A percentile compares a stretch with the other conserved stretches of the same genome.
phyloP scores from a whole-genome alignment of 2,888 invertebrate species.

The Neoaliturus tenellus region DNA sequence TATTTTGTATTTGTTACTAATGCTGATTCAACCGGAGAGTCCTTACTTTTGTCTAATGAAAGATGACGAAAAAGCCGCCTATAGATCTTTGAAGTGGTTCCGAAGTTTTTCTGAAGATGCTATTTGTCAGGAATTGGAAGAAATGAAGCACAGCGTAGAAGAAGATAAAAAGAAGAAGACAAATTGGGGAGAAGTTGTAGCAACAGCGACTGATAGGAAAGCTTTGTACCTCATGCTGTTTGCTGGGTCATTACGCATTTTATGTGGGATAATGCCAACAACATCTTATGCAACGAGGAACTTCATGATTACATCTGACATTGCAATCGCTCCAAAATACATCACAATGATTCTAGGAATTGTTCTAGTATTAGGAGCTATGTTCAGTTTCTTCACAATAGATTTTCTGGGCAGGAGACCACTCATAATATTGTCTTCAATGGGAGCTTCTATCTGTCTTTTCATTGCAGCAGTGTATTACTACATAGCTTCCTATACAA shows the following conservation, averaged over 20 bases:
- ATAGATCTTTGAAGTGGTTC: constrained; percentile 58
- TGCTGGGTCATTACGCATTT: constrained; percentile 46
- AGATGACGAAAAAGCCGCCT: constrained; percentile 46
- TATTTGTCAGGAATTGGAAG: constrained; percentile 65
- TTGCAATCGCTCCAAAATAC: constrained; percentile 45
- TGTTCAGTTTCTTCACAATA: constrained; percentile 54
- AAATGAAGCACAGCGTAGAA: constrained; percentile 39
- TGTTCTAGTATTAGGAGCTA: constrained; percentile 40
- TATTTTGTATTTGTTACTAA: constrained; percentile 47
- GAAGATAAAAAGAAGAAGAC: constrained; percentile 50
- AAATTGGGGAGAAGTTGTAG: constrained; percentile 52
- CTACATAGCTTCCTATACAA: constrained; percentile 31
- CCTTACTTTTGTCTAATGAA: constrained; percentile 60
- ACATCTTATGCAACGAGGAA: constrained; percentile 55
- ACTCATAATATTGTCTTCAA: constrained; percentile 48
- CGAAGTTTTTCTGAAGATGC: constrained; percentile 70
- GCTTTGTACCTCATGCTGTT: constrained; percentile 58
- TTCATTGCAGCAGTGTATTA: constrained; percentile 53
- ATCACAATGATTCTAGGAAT: constrained; percentile 49
- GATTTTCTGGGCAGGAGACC: constrained; percentile 56
- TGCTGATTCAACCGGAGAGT: constrained; percentile 57
- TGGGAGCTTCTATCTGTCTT: constrained; percentile 50
- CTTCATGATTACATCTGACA: constrained; percentile 45
- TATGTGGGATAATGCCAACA: constrained; percentile 53
- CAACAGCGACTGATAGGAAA: constrained; percentile 33